Percentiles rank a stretch among this genome's conserved stretches.
Conservation (phyloP, 1,140 invertebrate species). For the Andricus grossulariae region DNA sequence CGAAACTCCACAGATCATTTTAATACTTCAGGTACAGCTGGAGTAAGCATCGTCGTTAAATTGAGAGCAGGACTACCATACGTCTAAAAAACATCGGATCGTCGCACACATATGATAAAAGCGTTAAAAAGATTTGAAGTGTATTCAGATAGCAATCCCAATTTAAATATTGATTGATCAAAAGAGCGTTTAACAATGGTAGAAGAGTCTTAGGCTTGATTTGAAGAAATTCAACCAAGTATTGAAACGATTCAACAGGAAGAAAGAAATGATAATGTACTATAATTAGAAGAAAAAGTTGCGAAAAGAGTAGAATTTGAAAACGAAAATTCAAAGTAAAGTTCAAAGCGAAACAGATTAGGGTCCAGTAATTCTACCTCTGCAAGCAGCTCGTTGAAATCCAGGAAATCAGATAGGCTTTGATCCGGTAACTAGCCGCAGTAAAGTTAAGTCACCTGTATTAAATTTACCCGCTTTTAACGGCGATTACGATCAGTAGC, state of each 20-base stretch:
- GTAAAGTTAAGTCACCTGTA: not conserved
- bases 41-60: no score
- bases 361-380: no score
- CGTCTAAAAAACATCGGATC: no score
- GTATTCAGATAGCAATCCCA: conserved; percentile 11
- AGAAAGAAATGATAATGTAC: not conserved
- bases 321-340: not conserved
- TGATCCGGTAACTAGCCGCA: not conserved
- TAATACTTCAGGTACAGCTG: no score
- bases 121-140: not conserved
- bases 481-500: conserved; percentile 21
- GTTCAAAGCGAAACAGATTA: not conserved
- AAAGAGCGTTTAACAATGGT: not conserved
- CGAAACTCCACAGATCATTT: no score
- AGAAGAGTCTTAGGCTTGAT: not conserved
- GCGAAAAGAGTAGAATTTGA: not conserved
- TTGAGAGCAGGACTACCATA: no score
- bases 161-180: not conserved
- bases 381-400: no score
- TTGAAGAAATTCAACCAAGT: no score
- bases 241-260: no score
- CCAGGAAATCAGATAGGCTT: not conserved
- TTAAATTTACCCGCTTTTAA: conserved; percentile 28
- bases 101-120: no score
- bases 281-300: not conserved